These are phyloP conservation scores for Sphecodes monilicornis DNA, from an alignment of 2,888 invertebrate species.

Conservation along the genomic window DNA sequence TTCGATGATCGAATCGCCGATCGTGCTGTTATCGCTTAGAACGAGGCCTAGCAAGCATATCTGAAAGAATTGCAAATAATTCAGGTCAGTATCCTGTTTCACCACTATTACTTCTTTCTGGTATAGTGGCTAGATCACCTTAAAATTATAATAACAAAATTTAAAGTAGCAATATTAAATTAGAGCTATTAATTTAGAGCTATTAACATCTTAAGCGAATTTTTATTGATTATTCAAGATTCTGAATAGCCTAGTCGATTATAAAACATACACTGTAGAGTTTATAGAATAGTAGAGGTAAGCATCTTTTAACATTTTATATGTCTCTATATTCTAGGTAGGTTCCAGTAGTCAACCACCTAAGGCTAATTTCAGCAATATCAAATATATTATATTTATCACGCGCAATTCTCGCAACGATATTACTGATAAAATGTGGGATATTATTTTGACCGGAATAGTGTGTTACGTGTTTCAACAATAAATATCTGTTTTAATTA, in stretches of 20 bases:
- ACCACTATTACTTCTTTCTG: neutral
- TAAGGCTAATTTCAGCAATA: too few relatives aligned
- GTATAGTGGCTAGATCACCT: neutral
- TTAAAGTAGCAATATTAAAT: too few relatives aligned
- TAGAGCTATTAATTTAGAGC: too few relatives aligned
- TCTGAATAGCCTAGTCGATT: too few relatives aligned
- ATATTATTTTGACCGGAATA: neutral
- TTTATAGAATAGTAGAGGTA: too few relatives aligned
- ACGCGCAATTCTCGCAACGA: neutral
- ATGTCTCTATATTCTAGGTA: too few relatives aligned
- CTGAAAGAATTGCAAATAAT: slow-evolving; percentile 70
- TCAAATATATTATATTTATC: neutral
- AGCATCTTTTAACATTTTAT: too few relatives aligned
- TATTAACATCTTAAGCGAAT: too few relatives aligned
- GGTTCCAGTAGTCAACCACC: too few relatives aligned
- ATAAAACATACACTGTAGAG: too few relatives aligned
- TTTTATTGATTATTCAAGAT: too few relatives aligned
- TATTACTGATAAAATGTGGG: neutral
- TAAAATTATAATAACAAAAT: too few relatives aligned
- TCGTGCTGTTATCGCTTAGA: slow-evolving; percentile 80
- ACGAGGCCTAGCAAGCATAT: slow-evolving; percentile 79
- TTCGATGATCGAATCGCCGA: slow-evolving; percentile 75
- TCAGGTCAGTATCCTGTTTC: neutral
- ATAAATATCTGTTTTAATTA: neutral
- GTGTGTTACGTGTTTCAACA: neutral